phyloP scores from a whole-genome alignment of 2,888 invertebrate genomes.

The Monochamus alternatus region DNA sequence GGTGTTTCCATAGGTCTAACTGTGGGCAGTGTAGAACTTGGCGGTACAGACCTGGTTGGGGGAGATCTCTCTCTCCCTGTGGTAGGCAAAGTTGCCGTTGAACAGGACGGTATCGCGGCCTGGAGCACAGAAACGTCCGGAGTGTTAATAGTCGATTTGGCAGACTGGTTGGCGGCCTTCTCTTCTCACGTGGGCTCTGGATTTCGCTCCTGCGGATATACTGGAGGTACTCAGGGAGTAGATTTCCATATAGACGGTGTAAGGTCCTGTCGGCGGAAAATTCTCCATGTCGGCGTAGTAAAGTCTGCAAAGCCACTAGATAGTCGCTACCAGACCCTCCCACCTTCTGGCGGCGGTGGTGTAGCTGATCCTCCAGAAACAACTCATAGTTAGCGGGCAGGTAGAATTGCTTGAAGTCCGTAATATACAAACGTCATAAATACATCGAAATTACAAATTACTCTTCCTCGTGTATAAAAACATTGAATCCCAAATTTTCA shows the following conservation, averaged over 20 bases:
- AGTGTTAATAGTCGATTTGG: no score
- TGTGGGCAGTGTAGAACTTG: no score
- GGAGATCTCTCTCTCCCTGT: no score
- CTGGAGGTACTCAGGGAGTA: background rate
- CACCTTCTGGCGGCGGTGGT: background rate
- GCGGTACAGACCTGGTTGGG: no score
- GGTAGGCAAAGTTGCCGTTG: no score
- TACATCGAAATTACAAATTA: no score
- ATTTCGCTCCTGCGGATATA: background rate
- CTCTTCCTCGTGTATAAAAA: no score
- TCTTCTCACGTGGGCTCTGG: background rate
- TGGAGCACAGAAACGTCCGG: background rate
- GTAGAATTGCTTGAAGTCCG: slow-evolving; percentile 9
- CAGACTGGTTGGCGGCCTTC: no score
- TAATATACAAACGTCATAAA: no score
- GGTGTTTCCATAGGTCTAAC: no score
- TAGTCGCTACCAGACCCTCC: background rate
- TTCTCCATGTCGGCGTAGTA: background rate
- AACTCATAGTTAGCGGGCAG: background rate
- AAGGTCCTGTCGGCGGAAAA: background rate
- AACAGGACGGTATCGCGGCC: no score
- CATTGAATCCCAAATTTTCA: no score
- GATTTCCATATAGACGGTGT: background rate
- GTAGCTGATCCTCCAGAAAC: background rate
- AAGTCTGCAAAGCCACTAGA: background rate